Evolutionary conservation across 2,113 vertebrate genomes (phyloP).

Genomic region (Phycodurus eques): DNA sequence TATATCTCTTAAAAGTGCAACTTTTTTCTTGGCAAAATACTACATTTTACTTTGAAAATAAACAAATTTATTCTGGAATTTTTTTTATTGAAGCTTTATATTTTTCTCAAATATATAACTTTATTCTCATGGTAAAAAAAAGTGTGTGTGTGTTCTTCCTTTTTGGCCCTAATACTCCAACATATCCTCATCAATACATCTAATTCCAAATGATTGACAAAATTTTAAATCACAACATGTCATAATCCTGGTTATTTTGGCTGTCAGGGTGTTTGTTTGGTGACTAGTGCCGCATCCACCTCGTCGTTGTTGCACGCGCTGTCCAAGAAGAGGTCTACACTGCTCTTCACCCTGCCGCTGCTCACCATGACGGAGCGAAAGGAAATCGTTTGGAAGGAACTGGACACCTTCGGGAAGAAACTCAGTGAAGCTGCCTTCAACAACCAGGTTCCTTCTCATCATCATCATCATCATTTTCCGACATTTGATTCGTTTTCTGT

Average conservation of each 20-base stretch:
- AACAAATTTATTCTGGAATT: no score
- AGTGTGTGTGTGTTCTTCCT: no score
- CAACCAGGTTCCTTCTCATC: conserved; percentile 77
- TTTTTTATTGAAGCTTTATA: no score
- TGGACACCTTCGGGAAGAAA: conserved; percentile 82
- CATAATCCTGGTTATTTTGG: neutral
- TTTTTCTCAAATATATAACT: no score
- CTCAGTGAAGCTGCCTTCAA: conserved; percentile 86
- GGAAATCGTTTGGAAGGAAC: conserved; percentile 75
- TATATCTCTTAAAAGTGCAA: no score
- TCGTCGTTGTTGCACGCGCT: conserved; percentile 68
- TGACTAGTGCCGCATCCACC: conserved; percentile 74
- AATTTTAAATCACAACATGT: neutral
- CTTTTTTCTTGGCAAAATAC: no score
- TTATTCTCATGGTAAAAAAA: no score
- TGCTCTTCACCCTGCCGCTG: conserved; percentile 67
- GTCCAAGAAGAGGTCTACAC: conserved; percentile 57
- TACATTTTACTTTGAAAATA: no score
- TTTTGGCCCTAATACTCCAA: no score
- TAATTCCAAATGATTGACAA: neutral
- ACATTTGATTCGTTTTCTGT: neutral
- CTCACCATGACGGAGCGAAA: conserved; percentile 74
- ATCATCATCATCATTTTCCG: neutral
- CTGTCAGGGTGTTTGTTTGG: conserved; percentile 77
- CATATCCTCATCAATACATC: no score